Conservation (phyloP, 2,113 vertebrate genomes). For the Oenanthe oenanthe region DNA sequence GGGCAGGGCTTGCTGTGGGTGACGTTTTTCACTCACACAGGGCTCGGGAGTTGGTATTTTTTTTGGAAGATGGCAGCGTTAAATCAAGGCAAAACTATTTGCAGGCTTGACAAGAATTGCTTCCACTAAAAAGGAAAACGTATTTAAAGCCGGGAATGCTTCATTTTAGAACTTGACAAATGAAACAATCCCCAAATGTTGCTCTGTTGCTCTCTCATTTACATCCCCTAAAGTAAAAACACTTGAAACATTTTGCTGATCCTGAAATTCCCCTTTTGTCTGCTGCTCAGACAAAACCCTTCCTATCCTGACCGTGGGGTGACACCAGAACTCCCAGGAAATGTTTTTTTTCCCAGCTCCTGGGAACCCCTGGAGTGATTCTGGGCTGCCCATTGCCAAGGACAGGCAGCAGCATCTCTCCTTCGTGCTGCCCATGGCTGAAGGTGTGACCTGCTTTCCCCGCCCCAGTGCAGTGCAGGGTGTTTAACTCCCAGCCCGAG, state of each 20-base stretch:
- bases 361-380: neutral
- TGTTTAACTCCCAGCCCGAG: neutral
- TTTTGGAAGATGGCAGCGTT: neutral
- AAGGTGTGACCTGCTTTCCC: constrained; percentile 33
- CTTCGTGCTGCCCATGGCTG: neutral
- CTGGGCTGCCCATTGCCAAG: neutral
- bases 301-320: rapidly evolving
- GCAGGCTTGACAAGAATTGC: neutral
- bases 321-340: neutral
- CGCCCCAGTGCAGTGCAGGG: neutral
- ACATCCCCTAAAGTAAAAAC: neutral
- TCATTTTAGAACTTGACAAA: neutral
- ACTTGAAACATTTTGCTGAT: neutral
- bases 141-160: neutral
- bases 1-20: rapidly evolving
- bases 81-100: neutral
- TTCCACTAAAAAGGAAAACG: neutral
- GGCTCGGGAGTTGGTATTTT: neutral
- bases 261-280: neutral
- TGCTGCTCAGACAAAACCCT: neutral
- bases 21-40: neutral
- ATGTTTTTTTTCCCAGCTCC: neutral
- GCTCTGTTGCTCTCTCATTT: neutral
- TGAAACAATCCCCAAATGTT: neutral
- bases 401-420: neutral